A percentile compares a stretch with the other conserved stretches of the same genome.
Evolutionary conservation across 2,888 invertebrate genomes (phyloP).

Genomic region (Ophion ventricosus): DNA sequence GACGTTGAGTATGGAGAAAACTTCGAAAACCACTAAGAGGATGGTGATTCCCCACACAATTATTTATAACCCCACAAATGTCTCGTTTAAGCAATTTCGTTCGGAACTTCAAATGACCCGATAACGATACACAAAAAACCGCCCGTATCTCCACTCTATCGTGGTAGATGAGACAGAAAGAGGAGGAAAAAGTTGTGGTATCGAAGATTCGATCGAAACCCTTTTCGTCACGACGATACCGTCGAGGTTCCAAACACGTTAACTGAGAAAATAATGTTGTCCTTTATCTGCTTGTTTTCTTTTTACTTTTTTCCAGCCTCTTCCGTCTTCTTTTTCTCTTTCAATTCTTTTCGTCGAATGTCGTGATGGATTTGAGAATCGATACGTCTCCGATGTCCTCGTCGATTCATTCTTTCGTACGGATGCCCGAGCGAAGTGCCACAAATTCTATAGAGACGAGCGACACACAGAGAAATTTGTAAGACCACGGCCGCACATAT

Average conservation of each 20-base stretch:
- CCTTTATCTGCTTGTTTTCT: neutral
- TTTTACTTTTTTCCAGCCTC: neutral
- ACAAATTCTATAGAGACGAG: constrained; percentile 18
- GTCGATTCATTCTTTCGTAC: constrained; percentile 17
- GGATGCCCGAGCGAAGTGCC: constrained; percentile 6
- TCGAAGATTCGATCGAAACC: constrained; percentile 1
- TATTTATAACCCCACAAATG: neutral
- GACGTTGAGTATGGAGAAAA: neutral
- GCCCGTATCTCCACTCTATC: neutral
- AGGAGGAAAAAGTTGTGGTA: neutral
- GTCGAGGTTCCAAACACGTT: constrained; percentile 9
- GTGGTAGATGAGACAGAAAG: neutral
- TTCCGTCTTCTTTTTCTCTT: neutral
- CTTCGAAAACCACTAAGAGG: neutral
- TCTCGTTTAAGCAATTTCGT: constrained; percentile 32
- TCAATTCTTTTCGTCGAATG: constrained; percentile 28
- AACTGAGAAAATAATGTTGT: constrained; percentile 23
- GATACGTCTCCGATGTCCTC: constrained; percentile 31
- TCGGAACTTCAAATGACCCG: neutral
- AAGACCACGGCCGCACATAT: neutral
- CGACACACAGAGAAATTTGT: neutral
- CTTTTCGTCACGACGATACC: constrained; percentile 12
- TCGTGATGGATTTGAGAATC: constrained; percentile 34
- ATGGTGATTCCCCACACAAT: neutral
- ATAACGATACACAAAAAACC: constrained; percentile 19